Evolutionary conservation across 1,140 invertebrate genomes (phyloP), one percentile per base, ranked within the genome.

Genomic region (Palaemon carinicauda): DNA sequence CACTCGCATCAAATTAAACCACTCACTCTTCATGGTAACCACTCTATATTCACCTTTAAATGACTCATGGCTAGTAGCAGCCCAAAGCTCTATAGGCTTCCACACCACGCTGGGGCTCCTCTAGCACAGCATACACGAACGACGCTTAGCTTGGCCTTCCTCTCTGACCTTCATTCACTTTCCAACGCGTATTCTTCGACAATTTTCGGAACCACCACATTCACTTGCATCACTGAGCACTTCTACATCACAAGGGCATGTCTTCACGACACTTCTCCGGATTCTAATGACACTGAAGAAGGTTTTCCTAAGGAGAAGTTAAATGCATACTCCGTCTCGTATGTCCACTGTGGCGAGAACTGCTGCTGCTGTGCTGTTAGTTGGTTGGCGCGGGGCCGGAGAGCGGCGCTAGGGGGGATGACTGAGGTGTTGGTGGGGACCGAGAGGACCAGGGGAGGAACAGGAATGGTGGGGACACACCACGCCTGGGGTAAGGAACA

Each of bases 311-410:
- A 29, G 78, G 78, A 80, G 78, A 56, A 31, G 24, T 50, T 56
- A 53, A 56, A 56, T 29, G 52, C 56, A 56, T 27, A 31, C 78
- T 80, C 78, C 78, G 52, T 56, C 78, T 54, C 33, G 52, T 80
- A 80, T 80, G 78, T 80, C 78, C 78, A 80, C 78, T 80, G 78
- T 80, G 78, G 56, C 78, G 78, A 80, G 78, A 80, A 21, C 65
- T 69, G 65, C 24, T 69, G 65, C n/a, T 19, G 65, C 24, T 69
- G 65, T 69, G 41, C 41, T 41, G 41, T 41, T 41, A 41, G 73
- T 75, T 80, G 56, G 78, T 54, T 80, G 78, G 78, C 78, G 78
- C 78, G 78, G 78, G n/a, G 78, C 51, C 78, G 78, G 78, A 80
- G 78, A 80, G 78, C 78, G 78, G 54, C 78, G 78, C 78, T 80